A percentile compares a stretch with the other conserved stretches of the same genome.
Evolutionary conservation across 2,113 vertebrate genomes (phyloP).

Genomic region (Macroglossus sobrinus): DNA sequence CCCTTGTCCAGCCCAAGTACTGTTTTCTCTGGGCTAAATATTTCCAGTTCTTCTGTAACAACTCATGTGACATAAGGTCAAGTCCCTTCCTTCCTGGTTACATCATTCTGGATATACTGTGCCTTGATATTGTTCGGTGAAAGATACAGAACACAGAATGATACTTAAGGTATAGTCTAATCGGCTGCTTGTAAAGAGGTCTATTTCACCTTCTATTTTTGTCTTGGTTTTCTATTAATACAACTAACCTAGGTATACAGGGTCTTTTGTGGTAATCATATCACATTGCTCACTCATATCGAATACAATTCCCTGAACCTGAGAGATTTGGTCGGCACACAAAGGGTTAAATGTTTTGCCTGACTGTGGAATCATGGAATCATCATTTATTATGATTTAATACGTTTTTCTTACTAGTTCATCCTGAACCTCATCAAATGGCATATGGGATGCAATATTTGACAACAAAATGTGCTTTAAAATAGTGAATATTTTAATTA

Average conservation of each 20-base stretch:
- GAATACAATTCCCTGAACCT: not conserved
- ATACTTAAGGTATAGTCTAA: not conserved
- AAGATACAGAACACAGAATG: not conserved
- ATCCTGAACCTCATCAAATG: not conserved
- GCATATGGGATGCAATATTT: not conserved
- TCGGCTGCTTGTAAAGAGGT: not conserved
- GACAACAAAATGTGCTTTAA: not conserved
- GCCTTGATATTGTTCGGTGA: not conserved
- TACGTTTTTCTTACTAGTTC: not conserved
- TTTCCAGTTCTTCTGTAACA: not conserved
- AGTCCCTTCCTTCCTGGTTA: not conserved
- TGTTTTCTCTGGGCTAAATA: not conserved
- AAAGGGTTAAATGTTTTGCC: not conserved
- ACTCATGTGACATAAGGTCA: not conserved
- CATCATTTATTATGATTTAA: not conserved
- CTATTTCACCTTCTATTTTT: not conserved
- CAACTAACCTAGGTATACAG: not conserved
- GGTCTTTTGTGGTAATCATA: not conserved
- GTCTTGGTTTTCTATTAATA: not conserved
- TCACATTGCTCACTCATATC: not conserved
- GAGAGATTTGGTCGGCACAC: not conserved
- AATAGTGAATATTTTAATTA: not conserved
- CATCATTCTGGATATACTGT: not conserved
- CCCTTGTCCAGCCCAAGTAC: not conserved
- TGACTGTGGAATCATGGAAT: not conserved